Base-by-base conservation (phyloP, 2,797 vertebrate species). In the Falco columbarius region DNA sequence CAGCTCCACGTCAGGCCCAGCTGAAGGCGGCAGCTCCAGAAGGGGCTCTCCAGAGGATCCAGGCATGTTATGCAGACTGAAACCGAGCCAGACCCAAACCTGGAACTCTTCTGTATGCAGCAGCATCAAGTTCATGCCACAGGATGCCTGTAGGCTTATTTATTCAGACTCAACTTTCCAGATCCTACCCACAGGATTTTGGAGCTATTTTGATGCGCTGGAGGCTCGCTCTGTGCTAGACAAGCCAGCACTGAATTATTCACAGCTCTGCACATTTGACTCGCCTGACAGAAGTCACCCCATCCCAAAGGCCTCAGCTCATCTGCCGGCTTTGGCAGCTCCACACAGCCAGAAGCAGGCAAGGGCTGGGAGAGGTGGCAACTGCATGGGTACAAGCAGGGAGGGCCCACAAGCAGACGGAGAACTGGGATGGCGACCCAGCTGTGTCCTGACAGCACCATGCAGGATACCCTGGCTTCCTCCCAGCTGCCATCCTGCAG, bases 71-170 rank as follows among this genome's bases (percentile, higher is more conserved):
- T 7, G 7, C 51, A 90, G 29, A 26, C 44, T 58, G 68, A 90
- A 73, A 80, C 12, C 0, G 0, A 76, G 71, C 18, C 36, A 49
- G 47, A 42, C 30, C 26, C 34, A 46, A 90, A 84, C 14, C 3
- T 3, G 71, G 63, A 80, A 52, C 24, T 49, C 59, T 61, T 55
- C 12, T 4, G 22, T 7, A 44, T 19, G 55, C 74, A 76, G 81
- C 40, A 63, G 65, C 27, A 40, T n/a, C 54, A 56, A n/a, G 47
- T 67, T 63, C 30, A 51, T 63, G 63, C 52, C 79, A 93, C 75
- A 62, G 55, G 44, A 93, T 61, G 14, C 47, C 87, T 91, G 63
- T 27, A 52, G 40, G 86, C 71, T 92, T 92, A 81, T 91, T 87
- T 87, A 82, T n/a, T 80, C 89, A 85, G 74, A 29, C 40, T 76